These are phyloP conservation scores for Drosophila sturtevanti DNA, from an alignment of 1,140 invertebrate genomes.

Conservation along the genomic window DNA sequence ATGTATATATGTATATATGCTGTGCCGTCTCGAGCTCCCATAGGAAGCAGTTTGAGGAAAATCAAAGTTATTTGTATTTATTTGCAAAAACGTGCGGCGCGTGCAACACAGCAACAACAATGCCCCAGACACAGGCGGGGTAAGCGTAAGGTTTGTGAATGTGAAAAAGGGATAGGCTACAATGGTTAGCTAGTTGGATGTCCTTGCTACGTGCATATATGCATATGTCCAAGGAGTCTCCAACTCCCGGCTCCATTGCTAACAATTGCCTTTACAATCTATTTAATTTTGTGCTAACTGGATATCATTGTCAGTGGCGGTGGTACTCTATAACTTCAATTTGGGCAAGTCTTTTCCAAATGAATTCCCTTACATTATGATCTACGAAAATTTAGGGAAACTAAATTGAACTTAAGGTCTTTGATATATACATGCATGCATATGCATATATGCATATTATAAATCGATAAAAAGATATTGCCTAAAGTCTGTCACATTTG, in stretches of 20 bases:
- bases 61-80: conserved; percentile 81
- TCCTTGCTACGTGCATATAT: too few species aligned
- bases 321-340: not conserved
- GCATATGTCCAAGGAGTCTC: conserved; percentile 21
- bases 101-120: conserved; percentile 65
- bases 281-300: conserved; percentile 54
- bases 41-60: conserved; percentile 50
- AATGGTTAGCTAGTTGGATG: not conserved
- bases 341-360: too few species aligned
- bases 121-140: conserved; percentile 47
- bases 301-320: not conserved
- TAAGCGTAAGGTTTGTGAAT: not conserved
- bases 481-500: too few species aligned
- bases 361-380: too few species aligned
- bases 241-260: conserved; percentile 70
- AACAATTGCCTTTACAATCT: conserved; percentile 68
- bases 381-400: too few species aligned
- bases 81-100: conserved; percentile 74
- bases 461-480: too few species aligned
- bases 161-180: not conserved
- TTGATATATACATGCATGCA: too few species aligned
- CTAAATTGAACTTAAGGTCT: too few species aligned
- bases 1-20: not conserved
- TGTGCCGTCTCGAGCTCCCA: not conserved
- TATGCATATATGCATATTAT: too few species aligned